Evolutionary conservation across 2,888 invertebrate genomes (phyloP).

Genomic region (Tridacna gigas): DNA sequence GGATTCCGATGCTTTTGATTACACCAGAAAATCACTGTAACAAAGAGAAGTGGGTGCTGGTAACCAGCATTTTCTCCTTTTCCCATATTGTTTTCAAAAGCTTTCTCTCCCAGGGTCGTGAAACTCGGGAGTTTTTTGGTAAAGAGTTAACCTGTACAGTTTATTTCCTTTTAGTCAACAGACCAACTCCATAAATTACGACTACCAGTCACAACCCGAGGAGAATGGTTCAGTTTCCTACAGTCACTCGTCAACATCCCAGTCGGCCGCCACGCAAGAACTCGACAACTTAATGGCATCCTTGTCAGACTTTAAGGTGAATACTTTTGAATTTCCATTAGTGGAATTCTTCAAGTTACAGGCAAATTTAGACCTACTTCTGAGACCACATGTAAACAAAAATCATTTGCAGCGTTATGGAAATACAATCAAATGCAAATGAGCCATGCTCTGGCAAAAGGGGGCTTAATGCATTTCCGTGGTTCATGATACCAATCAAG

Average conservation of each 20-base stretch:
- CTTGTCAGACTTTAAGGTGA: conserved; percentile 95
- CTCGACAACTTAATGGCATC: conserved; percentile 98
- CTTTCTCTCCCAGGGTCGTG: background rate
- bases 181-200: conserved; percentile 35
- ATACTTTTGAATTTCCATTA: background rate
- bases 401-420: no score
- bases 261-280: conserved; percentile 92
- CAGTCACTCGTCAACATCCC: conserved; percentile 22
- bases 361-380: background rate
- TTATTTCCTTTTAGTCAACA: background rate
- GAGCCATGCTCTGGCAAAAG: no score
- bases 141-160: background rate
- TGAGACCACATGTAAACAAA: no score
- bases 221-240: conserved; percentile 25
- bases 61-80: no score
- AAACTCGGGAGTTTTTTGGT: background rate
- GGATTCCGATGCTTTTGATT: no score
- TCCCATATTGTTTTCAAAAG: background rate
- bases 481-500: no score
- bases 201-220: conserved; percentile 17
- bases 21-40: no score
- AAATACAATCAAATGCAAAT: no score
- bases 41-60: no score
- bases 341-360: background rate
- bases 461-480: no score